These are phyloP conservation scores for Machimus rusticus DNA, from an alignment of 2,888 invertebrate genomes.

Conservation along the genomic window DNA sequence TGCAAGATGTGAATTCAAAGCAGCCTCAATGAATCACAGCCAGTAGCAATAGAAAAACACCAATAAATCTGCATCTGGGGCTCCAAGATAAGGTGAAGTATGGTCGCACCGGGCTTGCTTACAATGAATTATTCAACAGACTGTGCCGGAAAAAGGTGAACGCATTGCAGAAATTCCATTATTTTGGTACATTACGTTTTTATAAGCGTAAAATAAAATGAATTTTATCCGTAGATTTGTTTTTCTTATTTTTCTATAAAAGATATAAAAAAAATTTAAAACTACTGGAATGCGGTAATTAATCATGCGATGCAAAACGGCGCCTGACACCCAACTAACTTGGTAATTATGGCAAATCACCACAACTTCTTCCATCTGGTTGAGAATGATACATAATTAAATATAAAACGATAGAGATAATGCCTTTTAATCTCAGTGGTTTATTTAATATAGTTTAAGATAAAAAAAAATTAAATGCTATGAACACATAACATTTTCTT, in stretches of 20 bases:
- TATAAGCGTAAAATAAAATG: not conserved
- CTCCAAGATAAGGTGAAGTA: not conserved
- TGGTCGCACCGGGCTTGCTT: not conserved
- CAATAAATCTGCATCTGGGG: not conserved
- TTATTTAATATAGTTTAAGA: not conserved
- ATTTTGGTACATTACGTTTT: not conserved
- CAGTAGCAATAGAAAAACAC: slow-evolving; percentile 7
- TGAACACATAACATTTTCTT: not conserved
- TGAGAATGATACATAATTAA: not conserved
- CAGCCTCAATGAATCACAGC: slow-evolving; percentile 4
- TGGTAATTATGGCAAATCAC: not conserved
- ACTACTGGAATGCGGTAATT: not conserved
- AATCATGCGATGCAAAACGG: not conserved
- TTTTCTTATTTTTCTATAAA: not conserved
- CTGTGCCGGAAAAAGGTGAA: slow-evolving; percentile 5
- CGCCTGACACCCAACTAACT: not conserved
- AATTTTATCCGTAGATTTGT: not conserved
- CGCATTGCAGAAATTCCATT: not conserved
- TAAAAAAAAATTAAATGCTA: not conserved
- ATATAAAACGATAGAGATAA: not conserved
- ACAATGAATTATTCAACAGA: slow-evolving; percentile 17
- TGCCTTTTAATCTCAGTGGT: not conserved
- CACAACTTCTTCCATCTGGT: not conserved
- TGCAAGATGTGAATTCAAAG: slow-evolving; percentile 32
- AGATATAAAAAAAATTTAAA: not conserved